Evolutionary conservation across 2,797 vertebrate genomes (phyloP).

Genomic region (Pristis pectinata): DNA sequence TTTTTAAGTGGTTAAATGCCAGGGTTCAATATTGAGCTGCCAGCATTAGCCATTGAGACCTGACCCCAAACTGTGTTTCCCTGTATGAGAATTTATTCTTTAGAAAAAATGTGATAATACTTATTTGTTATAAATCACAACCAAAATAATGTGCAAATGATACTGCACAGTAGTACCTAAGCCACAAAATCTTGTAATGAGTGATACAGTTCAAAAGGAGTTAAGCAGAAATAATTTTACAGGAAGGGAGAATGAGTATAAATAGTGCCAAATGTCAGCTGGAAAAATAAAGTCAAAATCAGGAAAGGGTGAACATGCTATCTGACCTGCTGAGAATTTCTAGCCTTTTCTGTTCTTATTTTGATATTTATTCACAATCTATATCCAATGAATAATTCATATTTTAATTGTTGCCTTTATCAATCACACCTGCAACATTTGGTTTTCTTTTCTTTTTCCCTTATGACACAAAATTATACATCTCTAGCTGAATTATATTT

Average conservation of each 20-base stretch:
- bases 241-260: too few species aligned
- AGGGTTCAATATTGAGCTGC: too few species aligned
- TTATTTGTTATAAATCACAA: background rate
- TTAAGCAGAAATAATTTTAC: background rate
- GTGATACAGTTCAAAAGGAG: background rate
- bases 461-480: background rate
- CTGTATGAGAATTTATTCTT: background rate
- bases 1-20: too few species aligned
- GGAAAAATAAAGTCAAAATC: too few species aligned
- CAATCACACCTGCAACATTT: background rate
- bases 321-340: too few species aligned
- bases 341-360: too few species aligned
- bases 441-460: background rate
- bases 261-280: too few species aligned
- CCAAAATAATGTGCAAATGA: background rate
- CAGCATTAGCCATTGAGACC: too few species aligned
- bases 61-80: too few species aligned
- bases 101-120: background rate
- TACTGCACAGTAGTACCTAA: background rate
- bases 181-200: background rate
- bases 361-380: constrained; percentile 22
- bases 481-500: constrained; percentile 14
- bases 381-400: constrained; percentile 32
- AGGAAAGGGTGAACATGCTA: too few species aligned
- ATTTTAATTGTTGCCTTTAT: constrained; percentile 33